Percentiles rank a stretch among this genome's conserved stretches.
Conservation (phyloP, 2,113 vertebrate species). For the Eudorcas thomsonii region DNA sequence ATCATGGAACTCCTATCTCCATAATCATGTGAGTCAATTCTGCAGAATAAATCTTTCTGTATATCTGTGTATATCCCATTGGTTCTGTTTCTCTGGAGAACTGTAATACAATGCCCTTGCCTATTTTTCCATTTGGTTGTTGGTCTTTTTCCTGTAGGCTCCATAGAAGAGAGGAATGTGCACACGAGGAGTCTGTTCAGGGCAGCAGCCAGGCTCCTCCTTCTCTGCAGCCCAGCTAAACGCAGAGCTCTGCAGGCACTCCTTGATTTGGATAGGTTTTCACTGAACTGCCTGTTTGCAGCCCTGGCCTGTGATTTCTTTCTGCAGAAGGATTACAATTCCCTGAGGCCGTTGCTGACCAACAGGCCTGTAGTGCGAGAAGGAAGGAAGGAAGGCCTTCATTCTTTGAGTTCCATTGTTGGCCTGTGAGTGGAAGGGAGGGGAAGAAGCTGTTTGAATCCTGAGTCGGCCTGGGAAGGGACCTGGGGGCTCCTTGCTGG, state of each 20-base stretch:
- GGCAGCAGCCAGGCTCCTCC: no score
- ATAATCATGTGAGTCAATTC: neutral
- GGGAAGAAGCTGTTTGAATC: neutral
- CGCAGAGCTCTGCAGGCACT: neutral
- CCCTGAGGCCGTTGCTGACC: neutral
- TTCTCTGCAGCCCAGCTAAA: neutral
- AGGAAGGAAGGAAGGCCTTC: conserved; percentile 29
- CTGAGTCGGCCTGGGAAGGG: neutral
- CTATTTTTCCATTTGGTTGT: neutral
- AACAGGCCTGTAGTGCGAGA: neutral
- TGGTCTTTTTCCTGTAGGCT: neutral
- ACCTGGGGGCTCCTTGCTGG: neutral
- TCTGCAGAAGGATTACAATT: conserved; percentile 1
- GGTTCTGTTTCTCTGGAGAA: neutral
- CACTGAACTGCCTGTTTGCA: neutral
- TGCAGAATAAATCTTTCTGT: neutral
- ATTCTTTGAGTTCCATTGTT: conserved; percentile 27
- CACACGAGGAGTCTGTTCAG: neutral
- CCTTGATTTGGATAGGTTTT: neutral
- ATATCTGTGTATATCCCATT: neutral
- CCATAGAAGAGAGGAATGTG: neutral
- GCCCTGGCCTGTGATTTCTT: neutral
- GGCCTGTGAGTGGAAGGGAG: neutral
- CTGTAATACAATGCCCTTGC: neutral
- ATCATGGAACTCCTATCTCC: neutral